Percentiles rank a stretch among this genome's conserved stretches.
Conservation (phyloP, 2,888 invertebrate species). For the Nomada goodeniana region DNA sequence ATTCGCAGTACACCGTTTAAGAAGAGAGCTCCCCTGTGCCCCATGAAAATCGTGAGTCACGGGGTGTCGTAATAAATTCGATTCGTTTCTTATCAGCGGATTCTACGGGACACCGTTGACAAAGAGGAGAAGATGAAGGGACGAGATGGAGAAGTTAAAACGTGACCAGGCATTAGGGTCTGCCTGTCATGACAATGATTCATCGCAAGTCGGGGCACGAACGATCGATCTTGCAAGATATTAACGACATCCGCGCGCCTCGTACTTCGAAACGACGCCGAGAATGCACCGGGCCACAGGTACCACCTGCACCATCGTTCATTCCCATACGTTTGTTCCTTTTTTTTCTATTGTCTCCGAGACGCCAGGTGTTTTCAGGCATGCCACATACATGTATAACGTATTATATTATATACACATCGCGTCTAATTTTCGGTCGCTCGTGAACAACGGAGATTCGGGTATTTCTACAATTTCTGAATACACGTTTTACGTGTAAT, state of each 20-base stretch:
- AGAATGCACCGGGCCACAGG: constrained; percentile 15
- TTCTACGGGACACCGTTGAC: constrained; percentile 44
- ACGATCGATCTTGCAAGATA: constrained; percentile 76
- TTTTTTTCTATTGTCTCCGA: constrained; percentile 3
- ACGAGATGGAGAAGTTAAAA: constrained; percentile 65
- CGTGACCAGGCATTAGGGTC: constrained; percentile 74
- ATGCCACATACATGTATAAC: background rate
- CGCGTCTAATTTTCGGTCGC: too few relatives aligned
- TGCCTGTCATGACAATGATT: constrained; percentile 75
- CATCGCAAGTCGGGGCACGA: constrained; percentile 74
- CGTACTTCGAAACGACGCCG: constrained; percentile 64
- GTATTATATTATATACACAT: background rate
- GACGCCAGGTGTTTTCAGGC: constrained; percentile 34
- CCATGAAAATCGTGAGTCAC: constrained; percentile 56
- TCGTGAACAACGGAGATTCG: too few relatives aligned
- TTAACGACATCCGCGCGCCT: constrained; percentile 71
- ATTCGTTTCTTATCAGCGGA: constrained; percentile 56
- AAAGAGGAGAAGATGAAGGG: constrained; percentile 39
- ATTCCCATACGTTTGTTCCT: background rate
- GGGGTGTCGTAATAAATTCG: constrained; percentile 68
- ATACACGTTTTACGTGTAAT: too few relatives aligned
- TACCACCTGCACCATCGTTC: constrained; percentile 43
- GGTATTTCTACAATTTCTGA: too few relatives aligned
- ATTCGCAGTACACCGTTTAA: too few relatives aligned
- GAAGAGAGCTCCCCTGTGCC: background rate